These are phyloP conservation scores for Drosophila mulleri DNA, from an alignment of 2,888 invertebrate genomes.

Conservation along the genomic window DNA sequence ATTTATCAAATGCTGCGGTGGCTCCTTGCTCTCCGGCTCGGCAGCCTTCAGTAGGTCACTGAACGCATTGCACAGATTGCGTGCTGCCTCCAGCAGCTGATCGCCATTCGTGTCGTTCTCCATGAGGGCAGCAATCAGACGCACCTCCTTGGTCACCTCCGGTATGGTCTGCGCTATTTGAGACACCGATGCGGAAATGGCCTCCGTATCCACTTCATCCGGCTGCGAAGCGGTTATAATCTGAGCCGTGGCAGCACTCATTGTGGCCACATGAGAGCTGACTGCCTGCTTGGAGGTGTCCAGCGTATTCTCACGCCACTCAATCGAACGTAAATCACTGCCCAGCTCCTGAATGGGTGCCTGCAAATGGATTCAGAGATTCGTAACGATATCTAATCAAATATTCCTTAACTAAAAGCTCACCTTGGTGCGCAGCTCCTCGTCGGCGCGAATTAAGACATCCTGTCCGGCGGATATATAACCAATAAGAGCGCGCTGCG, in stretches of 20 bases:
- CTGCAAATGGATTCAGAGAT: slow-evolving; percentile 45
- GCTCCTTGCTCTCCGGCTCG: slow-evolving; percentile 97
- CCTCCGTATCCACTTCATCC: slow-evolving; percentile 97
- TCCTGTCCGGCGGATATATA: slow-evolving; percentile 96
- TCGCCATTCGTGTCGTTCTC: slow-evolving; percentile 94
- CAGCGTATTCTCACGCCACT: slow-evolving; percentile 97
- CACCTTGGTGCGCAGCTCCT: slow-evolving; percentile 88
- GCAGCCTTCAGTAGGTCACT: slow-evolving; percentile 97
- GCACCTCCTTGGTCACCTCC: slow-evolving; percentile 94
- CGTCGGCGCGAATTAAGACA: slow-evolving; percentile 94
- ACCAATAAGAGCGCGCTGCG: slow-evolving; percentile 95
- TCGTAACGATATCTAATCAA: background rate
- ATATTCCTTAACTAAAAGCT: slow-evolving; percentile 1
- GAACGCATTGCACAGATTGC: slow-evolving; percentile 96
- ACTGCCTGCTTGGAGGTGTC: slow-evolving; percentile 98
- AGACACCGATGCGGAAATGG: slow-evolving; percentile 98
- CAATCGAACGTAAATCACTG: slow-evolving; percentile 93
- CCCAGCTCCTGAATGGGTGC: slow-evolving; percentile 90
- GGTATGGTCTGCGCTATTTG: slow-evolving; percentile 98
- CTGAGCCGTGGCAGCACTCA: slow-evolving; percentile 99
- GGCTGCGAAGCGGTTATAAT: slow-evolving; percentile 95
- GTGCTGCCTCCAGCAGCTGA: slow-evolving; percentile 95
- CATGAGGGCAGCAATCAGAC: slow-evolving; percentile 96
- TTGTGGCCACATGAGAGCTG: slow-evolving; percentile 98
- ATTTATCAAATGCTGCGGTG: slow-evolving; percentile 95